Percentiles rank a stretch among this genome's conserved stretches.
Conservation (phyloP, 2,797 vertebrate genomes). For the Rousettus madagascariensis region DNA sequence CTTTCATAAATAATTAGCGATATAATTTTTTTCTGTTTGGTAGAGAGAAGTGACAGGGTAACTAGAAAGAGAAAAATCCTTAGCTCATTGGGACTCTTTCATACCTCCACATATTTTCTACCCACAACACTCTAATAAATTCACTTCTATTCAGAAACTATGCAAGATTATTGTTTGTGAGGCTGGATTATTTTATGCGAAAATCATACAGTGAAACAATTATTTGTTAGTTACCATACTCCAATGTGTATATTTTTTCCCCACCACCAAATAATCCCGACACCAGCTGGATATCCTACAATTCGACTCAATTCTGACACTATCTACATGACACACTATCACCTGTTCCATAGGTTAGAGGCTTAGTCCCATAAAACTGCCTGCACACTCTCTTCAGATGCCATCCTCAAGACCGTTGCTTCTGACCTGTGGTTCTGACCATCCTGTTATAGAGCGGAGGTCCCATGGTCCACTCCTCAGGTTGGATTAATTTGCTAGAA, state of each 20-base stretch:
- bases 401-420: not conserved
- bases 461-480: not conserved
- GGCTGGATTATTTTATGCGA: not conserved
- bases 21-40: not conserved
- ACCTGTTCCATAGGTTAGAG: not conserved
- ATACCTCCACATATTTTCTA: not conserved
- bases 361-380: not conserved
- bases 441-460: not conserved
- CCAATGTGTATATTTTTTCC: not conserved
- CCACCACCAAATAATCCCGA: not conserved
- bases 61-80: not conserved
- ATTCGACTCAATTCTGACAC: not conserved
- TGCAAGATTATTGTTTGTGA: not conserved
- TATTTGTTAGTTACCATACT: not conserved
- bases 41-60: not conserved
- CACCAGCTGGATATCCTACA: not conserved
- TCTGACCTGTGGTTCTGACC: not conserved
- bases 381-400: not conserved
- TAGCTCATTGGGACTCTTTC: not conserved
- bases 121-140: not conserved
- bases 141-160: not conserved
- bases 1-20: not conserved
- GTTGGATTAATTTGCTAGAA: not conserved
- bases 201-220: not conserved
- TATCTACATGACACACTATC: not conserved